A percentile compares a stretch with the other conserved stretches of the same genome.
Conservation (phyloP, 2,113 vertebrate species). For the Oreotrochilus melanogaster region DNA sequence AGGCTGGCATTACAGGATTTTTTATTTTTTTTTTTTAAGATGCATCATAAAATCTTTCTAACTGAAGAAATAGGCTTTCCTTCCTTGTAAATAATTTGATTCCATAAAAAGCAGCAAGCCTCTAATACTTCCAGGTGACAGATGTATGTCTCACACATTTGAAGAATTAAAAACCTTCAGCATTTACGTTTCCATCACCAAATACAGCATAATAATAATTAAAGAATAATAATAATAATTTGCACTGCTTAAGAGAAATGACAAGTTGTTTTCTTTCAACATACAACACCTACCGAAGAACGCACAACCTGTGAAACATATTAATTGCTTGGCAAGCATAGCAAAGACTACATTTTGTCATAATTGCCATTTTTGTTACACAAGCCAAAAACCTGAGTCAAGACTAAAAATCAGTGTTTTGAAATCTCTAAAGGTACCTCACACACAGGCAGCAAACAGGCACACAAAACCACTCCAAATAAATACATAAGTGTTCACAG, state of each 20-base stretch:
- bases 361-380: neutral
- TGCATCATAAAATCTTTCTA: neutral
- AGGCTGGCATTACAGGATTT: neutral
- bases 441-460: neutral
- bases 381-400: neutral
- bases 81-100: neutral
- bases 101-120: neutral
- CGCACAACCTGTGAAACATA: neutral
- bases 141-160: neutral
- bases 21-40: neutral
- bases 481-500: neutral
- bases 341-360: neutral
- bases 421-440: neutral
- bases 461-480: neutral
- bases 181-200: neutral
- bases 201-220: neutral
- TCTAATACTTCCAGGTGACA: neutral
- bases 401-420: neutral
- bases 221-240: neutral
- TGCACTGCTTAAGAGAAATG: neutral
- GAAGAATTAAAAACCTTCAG: neutral
- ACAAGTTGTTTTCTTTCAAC: neutral
- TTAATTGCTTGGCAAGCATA: neutral
- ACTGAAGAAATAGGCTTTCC: neutral
- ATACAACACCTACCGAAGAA: neutral